Evolutionary conservation across 1,140 invertebrate species (phyloP), one percentile per base, ranked within the genome.

Genomic region (Periplaneta americana): DNA sequence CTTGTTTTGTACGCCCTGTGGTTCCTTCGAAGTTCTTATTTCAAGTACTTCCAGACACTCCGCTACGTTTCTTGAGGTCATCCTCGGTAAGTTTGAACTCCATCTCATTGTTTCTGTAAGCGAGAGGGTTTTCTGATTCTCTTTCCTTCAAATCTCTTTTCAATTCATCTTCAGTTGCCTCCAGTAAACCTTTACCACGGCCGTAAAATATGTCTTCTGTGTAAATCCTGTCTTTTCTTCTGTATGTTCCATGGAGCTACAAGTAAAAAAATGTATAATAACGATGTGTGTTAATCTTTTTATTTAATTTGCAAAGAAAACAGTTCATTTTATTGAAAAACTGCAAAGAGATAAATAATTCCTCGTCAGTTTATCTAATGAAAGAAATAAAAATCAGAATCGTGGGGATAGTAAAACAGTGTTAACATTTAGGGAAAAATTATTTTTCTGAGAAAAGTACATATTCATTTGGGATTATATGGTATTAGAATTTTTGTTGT

Each of bases 121-220:
- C 91, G 34, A 87, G 78, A 17, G 89, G 87, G 85, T 92, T 91
- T 85, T 92, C 91, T 1, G 88, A 87, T 39, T 87, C 80, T 74
- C 90, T 85, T 84, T 92, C 89, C 79, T 85, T 82, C 33, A 91
- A 83, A 82, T 91, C 91, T 22, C 84, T 83, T 39, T 85, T 81
- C 15, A 91, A 82, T 85, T 92, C 91, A 34, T 88, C 86, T 18
- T 82, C 77, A 18, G 88, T 87, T 13, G 89, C 89, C 81, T 90
- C 88, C 13, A 83, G 82, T 18, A 92, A 39, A 4, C 87, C 84
- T 86, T 91, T 91, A 5, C 91, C 92, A 84, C 84, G 89, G 81
- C 92, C 91, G 81, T 90, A 91, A 87, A 90, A 94, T 10, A 91
- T 93, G 34, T 93, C 90, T 86, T 95, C 93, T 0, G 89, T 91